Conservation (phyloP, 2,113 vertebrate genomes). For the Bucco capensis region DNA sequence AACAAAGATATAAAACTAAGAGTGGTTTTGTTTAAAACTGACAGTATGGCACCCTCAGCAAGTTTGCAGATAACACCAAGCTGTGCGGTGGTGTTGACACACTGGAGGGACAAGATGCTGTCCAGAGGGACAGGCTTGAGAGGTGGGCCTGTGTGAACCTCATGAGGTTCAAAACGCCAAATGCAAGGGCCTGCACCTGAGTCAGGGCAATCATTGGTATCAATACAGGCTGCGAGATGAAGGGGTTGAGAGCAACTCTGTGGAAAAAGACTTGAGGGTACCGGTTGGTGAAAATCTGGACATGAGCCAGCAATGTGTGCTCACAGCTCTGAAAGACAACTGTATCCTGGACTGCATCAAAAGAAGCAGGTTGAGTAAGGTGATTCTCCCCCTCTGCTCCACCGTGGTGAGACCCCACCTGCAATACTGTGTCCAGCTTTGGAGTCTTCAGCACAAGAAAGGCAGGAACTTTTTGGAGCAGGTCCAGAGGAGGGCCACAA, state of each 20-base stretch:
- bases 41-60: not conserved
- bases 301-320: not conserved
- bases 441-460: too few relatives aligned
- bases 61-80: not conserved
- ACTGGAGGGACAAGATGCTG: not conserved
- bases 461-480: not conserved
- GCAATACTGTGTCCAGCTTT: too few relatives aligned
- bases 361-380: not conserved
- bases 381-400: not conserved
- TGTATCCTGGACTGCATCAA: not conserved
- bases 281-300: not conserved
- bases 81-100: not conserved
- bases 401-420: too few relatives aligned
- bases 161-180: not conserved
- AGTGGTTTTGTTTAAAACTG: not conserved
- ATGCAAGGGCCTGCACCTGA: not conserved
- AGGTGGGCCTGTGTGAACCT: not conserved
- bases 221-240: not conserved
- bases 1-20: not conserved
- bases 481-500: not conserved
- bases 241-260: not conserved
- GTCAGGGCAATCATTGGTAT: not conserved
- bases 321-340: not conserved
- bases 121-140: not conserved
- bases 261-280: not conserved